Evolutionary conservation across 1,140 invertebrate species (phyloP), one percentile per base, ranked within the genome.

Genomic region (Acromyrmex charruanus): DNA sequence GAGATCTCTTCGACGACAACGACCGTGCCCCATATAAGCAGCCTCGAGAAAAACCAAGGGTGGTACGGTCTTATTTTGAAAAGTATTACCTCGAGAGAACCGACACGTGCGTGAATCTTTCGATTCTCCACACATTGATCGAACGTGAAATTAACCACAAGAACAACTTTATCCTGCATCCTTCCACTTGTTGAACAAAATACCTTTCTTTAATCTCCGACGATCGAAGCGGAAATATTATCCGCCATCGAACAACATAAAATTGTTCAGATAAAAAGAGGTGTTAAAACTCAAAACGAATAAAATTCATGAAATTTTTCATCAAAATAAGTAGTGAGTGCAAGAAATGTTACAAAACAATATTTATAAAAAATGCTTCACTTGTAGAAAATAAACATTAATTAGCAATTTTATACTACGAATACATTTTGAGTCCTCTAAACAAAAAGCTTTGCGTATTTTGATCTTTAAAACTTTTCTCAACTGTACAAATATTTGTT

Each of bases 91-190:
- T 82, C 18, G 68, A 59, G 18, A 44, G 65, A n/a, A 31, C 35
- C 25, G 55, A 74, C 72, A 65, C 58, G 84, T 75, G 87, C 65
- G 53, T 25, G 25, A 25, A 25, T 77, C n/a, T 58, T 9, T 31
- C 61, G 55, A 86, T 59, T 72, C 39, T 16, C 9, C 21, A 4
- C 35, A 16, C 16, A 3, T 4, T 65, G 35, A 53, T 51, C 28
- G 9, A 39, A n/a, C 87, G 28, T 63, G 55, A 28, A 85, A n/a
- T 61, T 25, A 25, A 69, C 68, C 75, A 63, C 77, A 65, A 59
- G 31, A 87, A 90, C 72, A 63, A 87, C 84, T 89, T 82, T 9
- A 63, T 84, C 74, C 75, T 74, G 39, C 39, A 7, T 31, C 39
- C 6, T 49, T 44, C 35, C 14, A 51, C 21, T 81, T n/a, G 6